A percentile compares a stretch with the other conserved stretches of the same genome.
phyloP scores from a whole-genome alignment of 2,797 vertebrate genomes.

The Bryconaethiops microstoma region DNA sequence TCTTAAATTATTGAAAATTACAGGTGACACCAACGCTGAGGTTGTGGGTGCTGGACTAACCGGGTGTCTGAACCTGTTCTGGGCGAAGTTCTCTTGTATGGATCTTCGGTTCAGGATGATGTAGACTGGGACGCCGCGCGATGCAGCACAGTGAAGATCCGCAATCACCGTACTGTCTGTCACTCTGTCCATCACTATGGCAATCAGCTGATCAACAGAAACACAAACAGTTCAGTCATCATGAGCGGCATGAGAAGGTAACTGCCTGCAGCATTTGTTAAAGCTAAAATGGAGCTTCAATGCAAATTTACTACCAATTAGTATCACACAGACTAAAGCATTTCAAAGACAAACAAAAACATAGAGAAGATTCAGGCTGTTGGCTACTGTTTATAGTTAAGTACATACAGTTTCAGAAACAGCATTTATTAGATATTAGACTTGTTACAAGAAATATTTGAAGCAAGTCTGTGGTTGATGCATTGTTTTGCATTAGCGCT shows the following conservation, averaged over 20 bases:
- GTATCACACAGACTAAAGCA: too few relatives aligned
- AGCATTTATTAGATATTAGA: too few relatives aligned
- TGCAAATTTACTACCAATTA: too few relatives aligned
- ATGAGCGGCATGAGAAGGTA: background rate
- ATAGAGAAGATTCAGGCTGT: too few relatives aligned
- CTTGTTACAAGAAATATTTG: too few relatives aligned
- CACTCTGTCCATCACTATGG: slow-evolving; percentile 84
- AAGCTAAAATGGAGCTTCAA: too few relatives aligned
- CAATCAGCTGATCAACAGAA: slow-evolving; percentile 78
- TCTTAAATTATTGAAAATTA: background rate
- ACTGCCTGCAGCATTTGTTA: background rate
- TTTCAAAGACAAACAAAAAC: too few relatives aligned
- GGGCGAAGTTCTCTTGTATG: slow-evolving; percentile 75
- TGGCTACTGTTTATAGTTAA: too few relatives aligned
- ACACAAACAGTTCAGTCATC: background rate
- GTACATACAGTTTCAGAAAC: too few relatives aligned
- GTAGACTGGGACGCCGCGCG: slow-evolving; percentile 81
- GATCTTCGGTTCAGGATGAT: slow-evolving; percentile 82
- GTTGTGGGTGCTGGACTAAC: slow-evolving; percentile 65
- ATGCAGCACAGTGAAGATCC: slow-evolving; percentile 80
- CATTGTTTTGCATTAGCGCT: too few relatives aligned
- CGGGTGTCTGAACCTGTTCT: slow-evolving; percentile 75
- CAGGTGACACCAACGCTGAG: background rate
- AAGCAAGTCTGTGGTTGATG: too few relatives aligned
- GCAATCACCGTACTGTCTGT: slow-evolving; percentile 82